These are phyloP conservation scores for Paramormyrops kingsleyae DNA, from an alignment of 2,113 vertebrate species.

Conservation along the genomic window DNA sequence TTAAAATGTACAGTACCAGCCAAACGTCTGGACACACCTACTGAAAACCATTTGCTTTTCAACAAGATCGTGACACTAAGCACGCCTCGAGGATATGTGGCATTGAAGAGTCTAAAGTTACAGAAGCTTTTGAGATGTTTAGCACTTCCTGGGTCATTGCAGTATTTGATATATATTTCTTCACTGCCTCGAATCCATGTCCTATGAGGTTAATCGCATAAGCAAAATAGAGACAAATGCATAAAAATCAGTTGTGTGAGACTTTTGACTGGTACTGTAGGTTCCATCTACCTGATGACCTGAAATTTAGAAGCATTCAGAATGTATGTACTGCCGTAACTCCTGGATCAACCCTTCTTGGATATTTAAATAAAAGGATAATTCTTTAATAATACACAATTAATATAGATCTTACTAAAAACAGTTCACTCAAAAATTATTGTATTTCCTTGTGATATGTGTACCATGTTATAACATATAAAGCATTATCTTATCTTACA, in stretches of 20 bases:
- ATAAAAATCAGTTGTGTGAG: background rate
- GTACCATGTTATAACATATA: background rate
- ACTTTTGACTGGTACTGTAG: background rate
- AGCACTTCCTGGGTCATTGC: background rate
- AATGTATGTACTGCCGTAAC: background rate
- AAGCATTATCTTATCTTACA: too few species aligned
- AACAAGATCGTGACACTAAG: background rate
- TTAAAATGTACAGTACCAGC: background rate
- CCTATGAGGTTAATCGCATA: background rate
- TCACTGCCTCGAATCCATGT: background rate
- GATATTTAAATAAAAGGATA: background rate
- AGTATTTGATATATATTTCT: background rate
- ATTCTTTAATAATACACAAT: background rate
- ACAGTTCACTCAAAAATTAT: background rate
- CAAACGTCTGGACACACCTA: background rate
- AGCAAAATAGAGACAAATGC: background rate
- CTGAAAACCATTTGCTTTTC: background rate
- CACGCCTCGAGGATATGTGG: background rate
- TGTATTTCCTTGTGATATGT: background rate
- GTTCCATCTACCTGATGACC: background rate
- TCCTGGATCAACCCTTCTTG: background rate
- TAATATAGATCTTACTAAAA: background rate
- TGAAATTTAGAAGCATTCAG: background rate
- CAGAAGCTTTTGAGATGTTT: background rate
- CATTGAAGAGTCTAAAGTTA: background rate